Conservation (phyloP, 2,797 vertebrate genomes). For the Iguana delicatissima region DNA sequence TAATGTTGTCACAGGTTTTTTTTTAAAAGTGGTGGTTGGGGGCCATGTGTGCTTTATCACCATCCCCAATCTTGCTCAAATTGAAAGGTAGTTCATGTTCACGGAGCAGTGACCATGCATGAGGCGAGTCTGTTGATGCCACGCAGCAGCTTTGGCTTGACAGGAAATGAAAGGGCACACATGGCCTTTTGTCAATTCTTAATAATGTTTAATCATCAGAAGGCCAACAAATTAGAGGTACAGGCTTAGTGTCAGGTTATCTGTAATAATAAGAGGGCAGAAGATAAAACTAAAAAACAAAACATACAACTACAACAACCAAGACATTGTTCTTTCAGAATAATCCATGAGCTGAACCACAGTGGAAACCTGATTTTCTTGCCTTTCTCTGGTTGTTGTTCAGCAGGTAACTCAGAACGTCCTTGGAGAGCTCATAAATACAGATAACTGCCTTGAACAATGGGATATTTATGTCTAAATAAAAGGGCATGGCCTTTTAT, state of each 20-base stretch:
- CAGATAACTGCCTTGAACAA: constrained; percentile 77
- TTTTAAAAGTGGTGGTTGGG: neutral
- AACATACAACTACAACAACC: constrained; percentile 25
- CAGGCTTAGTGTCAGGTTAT: constrained; percentile 48
- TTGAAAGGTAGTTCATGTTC: neutral
- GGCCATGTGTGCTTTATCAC: rapidly evolving
- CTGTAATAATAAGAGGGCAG: constrained; percentile 56
- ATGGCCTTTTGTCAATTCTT: constrained; percentile 63
- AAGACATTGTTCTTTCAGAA: constrained; percentile 52
- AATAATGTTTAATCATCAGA: constrained; percentile 66
- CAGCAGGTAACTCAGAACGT: constrained; percentile 60
- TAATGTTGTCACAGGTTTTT: rapidly evolving
- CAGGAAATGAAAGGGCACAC: constrained; percentile 57
- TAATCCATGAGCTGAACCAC: constrained; percentile 44
- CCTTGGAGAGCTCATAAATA: constrained; percentile 74
- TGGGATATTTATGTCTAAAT: constrained; percentile 72
- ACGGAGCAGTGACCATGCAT: neutral
- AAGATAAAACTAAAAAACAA: constrained; percentile 46
- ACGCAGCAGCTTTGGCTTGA: neutral
- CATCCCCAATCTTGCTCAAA: rapidly evolving
- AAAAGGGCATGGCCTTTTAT: constrained; percentile 29
- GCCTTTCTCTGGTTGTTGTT: constrained; percentile 54
- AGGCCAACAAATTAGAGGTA: constrained; percentile 54
- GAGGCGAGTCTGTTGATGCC: neutral
- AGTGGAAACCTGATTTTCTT: constrained; percentile 53